Conservation (phyloP, 2,797 vertebrate genomes). For the Lagorchestes hirsutus region DNA sequence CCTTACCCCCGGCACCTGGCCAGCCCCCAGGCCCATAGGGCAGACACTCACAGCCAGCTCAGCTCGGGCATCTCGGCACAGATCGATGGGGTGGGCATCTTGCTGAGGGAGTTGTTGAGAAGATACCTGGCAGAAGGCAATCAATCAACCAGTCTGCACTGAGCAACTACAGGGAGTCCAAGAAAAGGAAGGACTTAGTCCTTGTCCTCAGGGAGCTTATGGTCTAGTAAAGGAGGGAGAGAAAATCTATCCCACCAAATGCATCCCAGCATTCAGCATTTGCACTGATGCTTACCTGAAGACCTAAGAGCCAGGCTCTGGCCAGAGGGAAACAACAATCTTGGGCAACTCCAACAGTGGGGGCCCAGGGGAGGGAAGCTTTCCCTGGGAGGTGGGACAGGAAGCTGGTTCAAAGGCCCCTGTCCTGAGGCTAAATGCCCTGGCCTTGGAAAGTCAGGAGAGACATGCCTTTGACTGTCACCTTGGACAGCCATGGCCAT, state of each 20-base stretch:
- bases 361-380: neutral
- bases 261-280: neutral
- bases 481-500: neutral
- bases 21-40: neutral
- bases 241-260: neutral
- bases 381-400: neutral
- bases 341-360: neutral
- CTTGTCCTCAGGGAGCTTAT: neutral
- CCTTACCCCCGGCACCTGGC: neutral
- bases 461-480: neutral
- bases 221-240: neutral
- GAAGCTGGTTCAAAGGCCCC: neutral
- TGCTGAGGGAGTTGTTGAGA: conserved; percentile 81
- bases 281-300: neutral
- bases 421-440: neutral
- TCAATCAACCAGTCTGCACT: fast-evolving
- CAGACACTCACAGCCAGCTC: conserved; percentile 83
- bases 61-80: conserved; percentile 81
- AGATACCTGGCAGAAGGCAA: conserved; percentile 73
- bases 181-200: neutral
- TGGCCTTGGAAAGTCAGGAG: neutral
- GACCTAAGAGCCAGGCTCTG: neutral
- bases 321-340: neutral
- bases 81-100: conserved; percentile 77
- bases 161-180: neutral